Base-by-base conservation (phyloP, 2,113 vertebrate species). In the Solenodon paradoxus region DNA sequence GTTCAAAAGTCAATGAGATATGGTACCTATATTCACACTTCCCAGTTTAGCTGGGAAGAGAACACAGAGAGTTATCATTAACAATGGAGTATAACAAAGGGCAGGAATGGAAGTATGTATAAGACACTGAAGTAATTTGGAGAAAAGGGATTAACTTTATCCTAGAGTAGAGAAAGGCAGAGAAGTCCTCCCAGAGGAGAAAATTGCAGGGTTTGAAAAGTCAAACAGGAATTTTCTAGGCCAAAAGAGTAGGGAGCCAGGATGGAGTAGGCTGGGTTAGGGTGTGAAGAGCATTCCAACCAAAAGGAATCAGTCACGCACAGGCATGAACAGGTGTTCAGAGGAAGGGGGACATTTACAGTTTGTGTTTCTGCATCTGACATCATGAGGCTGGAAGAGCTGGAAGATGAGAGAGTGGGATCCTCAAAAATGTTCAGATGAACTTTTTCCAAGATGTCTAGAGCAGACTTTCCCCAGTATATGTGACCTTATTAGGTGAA, bases 11-110 rank as follows among this genome's bases (percentile, higher is more conserved):
- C 20, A 74, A 32, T 32, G 28, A 90, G 55, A 55, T 7, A 9
- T 24, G 47, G 22, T 77, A 92, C 22, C 51, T 19, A 8, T 12
- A 47, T 75, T 81, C 5, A n/a, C 3, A 19, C 32, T n/a, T 88
- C 53, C 45, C 53, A 53, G 10, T 74, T 45, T 59, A 66, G 15
- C 53, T 51, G 38, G 38, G 38, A 92, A 81, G 72, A 94, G 84
- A 78, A 77, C 13, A 80, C 26, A 42, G 35, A 49, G 17, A n/a
- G 32, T 45, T 40, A 32, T 45, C 32, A 49, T 80, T 88, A n/a
- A 53, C 5, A 38, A 83, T n/a, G 69, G 59, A 75, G 28, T 32
- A 1, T 8, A 12, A 42, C 3, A n/a, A n/a, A 32, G 20, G 42
- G 10, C 0, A 69, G 13, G 24, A 26, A 32, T 59, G 40, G 61